Evolutionary conservation across 2,888 invertebrate species (phyloP).

Genomic region (Andricus quercusramuli): DNA sequence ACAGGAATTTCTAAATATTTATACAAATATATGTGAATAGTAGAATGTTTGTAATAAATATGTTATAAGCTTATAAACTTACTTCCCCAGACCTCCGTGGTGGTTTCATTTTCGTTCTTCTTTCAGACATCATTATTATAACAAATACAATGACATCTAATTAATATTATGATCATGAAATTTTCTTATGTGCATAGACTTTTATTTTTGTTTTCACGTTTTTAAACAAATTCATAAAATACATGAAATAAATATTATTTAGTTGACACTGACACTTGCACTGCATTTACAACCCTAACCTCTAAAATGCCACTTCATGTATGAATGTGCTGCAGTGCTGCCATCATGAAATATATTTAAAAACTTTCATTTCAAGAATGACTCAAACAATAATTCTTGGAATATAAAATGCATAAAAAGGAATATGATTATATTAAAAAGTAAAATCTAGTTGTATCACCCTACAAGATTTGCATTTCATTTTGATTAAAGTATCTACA

Average conservation of each 20-base stretch:
- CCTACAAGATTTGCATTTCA: background rate
- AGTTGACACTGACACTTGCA: background rate
- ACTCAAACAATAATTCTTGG: background rate
- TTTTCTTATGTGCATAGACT: background rate
- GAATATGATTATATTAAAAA: background rate
- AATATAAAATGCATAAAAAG: background rate
- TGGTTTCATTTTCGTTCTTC: conserved; percentile 25
- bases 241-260: background rate
- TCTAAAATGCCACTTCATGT: background rate
- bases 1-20: background rate
- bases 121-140: conserved; percentile 32
- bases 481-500: background rate
- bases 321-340: background rate
- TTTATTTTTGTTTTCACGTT: background rate
- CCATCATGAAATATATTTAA: background rate
- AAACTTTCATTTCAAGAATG: background rate
- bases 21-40: background rate
- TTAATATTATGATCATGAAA: background rate
- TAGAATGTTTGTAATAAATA: background rate
- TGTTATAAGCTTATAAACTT: background rate
- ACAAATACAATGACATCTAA: background rate
- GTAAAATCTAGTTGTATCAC: background rate
- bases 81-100: conserved; percentile 22
- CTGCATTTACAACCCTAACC: background rate
- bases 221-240: background rate